Base-by-base conservation (phyloP, 2,113 vertebrate genomes). In the Indri indri region DNA sequence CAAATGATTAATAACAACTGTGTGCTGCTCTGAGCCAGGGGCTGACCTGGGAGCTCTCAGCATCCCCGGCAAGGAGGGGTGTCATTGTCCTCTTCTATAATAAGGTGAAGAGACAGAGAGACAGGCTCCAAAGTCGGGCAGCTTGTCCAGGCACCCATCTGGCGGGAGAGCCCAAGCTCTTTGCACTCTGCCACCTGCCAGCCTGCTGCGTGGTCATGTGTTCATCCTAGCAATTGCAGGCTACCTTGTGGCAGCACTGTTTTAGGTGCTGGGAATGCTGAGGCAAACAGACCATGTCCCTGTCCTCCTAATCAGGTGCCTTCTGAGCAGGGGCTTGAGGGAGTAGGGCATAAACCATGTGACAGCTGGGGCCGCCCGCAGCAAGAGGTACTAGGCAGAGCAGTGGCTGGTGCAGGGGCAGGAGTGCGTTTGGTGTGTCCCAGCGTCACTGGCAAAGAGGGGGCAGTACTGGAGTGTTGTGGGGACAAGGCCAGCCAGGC, bases 221-320 rank as follows among this genome's bases (percentile, higher is more conserved):
- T 23, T 0, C 32, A 6, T 11, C 17, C 37, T 2, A 8, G 45
- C n/a, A 30, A 1, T 1, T 6, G 17, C 17, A 0, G 3, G 3
- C 37, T 32, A 0, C 11, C 52, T 30, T 5, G 37, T 66, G 42
- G n/a, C 34, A 3, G 42, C 20, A 5, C 61, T 40, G 32, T 37
- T 50, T 13, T 42, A 12, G 92, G 65, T 10, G 7, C 92, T 71
- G 23, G 45, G 52, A 22, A 42, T 5, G 10, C 71, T 32, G 23
- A 45, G 50, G 76, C 23, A 59, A 0, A 27, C 20, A 17, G 82
- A 0, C 42, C 0, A 0, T 1, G 7, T 50, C 32, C 34, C n/a
- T 30, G 45, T 50, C 68, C 5, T 83, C 63, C 61, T 5, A 6
- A 3, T 52, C 2, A 54, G 52, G 40, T 30, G 20, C 40, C 6